Conservation (phyloP, 2,113 vertebrate genomes). For the human (Homo sapiens) region GRCh38 chr2:72291001-72291500, state of each 20-base stretch:
- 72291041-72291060: background rate
- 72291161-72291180: background rate
- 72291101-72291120: background rate
- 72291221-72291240: background rate
- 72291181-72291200: background rate
- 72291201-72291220: background rate
- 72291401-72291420: slow-evolving; percentile 54
- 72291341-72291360: slow-evolving; percentile 9
- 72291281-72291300: background rate
- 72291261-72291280: background rate
- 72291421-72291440: slow-evolving; percentile 73
- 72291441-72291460: slow-evolving; percentile 86
- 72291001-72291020: background rate
- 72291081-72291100: background rate
- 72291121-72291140: background rate
- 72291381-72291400: slow-evolving; percentile 39
- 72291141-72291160: background rate
- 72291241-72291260: background rate
- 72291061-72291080: background rate
- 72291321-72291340: slow-evolving; percentile 2
- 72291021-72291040: background rate
- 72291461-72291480: slow-evolving; percentile 87
- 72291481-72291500: slow-evolving; percentile 79
- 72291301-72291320: slow-evolving; percentile 11
- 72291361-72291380: slow-evolving; percentile 51